phyloP scores from a whole-genome alignment of 2,797 vertebrate genomes.

The Pagetopsis macropterus region DNA sequence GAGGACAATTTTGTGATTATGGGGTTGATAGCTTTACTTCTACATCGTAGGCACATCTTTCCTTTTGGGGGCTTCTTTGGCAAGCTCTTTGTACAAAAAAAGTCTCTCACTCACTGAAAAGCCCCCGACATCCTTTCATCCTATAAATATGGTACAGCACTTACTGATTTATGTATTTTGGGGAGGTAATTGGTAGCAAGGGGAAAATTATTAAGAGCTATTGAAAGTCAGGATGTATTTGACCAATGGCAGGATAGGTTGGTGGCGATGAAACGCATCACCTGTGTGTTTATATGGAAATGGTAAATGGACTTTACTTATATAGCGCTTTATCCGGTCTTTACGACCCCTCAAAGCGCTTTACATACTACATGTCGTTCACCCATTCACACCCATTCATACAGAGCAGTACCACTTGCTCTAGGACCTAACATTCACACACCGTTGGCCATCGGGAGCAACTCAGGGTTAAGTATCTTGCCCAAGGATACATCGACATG shows the following conservation, averaged over 20 bases:
- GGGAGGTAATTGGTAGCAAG: constrained; percentile 16
- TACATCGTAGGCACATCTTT: constrained; percentile 36
- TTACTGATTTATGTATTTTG: constrained; percentile 18
- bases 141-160: constrained; percentile 20
- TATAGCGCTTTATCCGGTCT: too few species aligned
- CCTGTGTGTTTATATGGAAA: neutral
- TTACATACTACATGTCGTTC: too few species aligned
- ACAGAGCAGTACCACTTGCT: too few species aligned
- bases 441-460: too few species aligned
- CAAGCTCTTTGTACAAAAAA: constrained; percentile 16
- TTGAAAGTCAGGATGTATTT: constrained; percentile 28
- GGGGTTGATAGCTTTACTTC: constrained; percentile 52
- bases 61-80: constrained; percentile 36
- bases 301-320: too few species aligned
- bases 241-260: neutral
- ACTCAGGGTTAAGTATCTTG: too few species aligned
- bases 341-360: too few species aligned
- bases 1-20: constrained; percentile 69
- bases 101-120: constrained; percentile 5
- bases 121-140: constrained; percentile 41
- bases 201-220: constrained; percentile 11
- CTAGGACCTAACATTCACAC: too few species aligned
- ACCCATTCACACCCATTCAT: too few species aligned
- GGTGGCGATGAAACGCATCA: neutral
- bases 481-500: too few species aligned